A percentile compares a stretch with the other conserved stretches of the same genome.
Evolutionary conservation across 2,113 vertebrate species (phyloP).

Genomic region (Pelusios castaneus): DNA sequence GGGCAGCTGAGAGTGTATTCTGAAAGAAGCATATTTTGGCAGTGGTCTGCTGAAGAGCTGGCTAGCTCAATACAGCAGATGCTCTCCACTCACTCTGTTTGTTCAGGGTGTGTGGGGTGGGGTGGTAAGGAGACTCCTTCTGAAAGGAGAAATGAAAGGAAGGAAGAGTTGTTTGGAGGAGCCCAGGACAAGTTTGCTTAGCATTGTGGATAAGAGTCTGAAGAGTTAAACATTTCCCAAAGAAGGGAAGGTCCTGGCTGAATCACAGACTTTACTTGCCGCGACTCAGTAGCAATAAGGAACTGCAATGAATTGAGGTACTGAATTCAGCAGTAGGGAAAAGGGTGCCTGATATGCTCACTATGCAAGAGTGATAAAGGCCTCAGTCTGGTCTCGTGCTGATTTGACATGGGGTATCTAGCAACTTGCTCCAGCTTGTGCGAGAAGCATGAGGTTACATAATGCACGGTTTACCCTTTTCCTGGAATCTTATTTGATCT

Average conservation of each 20-base stretch:
- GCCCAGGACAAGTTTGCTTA: not conserved
- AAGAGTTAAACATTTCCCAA: not conserved
- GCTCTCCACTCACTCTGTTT: not conserved
- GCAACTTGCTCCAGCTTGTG: not conserved
- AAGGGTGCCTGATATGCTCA: not conserved
- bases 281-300: not conserved
- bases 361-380: not conserved
- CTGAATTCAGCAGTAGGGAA: not conserved
- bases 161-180: not conserved
- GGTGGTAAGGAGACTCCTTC: not conserved
- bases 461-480: not conserved
- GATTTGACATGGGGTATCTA: not conserved
- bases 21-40: not conserved
- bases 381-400: not conserved
- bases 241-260: not conserved
- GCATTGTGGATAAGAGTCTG: not conserved
- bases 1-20: not conserved
- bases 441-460: fast-evolving
- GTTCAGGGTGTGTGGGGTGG: no score
- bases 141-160: not conserved
- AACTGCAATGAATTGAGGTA: not conserved
- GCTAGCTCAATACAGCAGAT: not conserved
- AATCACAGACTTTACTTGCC: not conserved
- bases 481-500: not conserved
- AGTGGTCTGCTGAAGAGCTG: not conserved